Conservation (phyloP, 2,797 vertebrate genomes). For the Etheostoma perlongum region DNA sequence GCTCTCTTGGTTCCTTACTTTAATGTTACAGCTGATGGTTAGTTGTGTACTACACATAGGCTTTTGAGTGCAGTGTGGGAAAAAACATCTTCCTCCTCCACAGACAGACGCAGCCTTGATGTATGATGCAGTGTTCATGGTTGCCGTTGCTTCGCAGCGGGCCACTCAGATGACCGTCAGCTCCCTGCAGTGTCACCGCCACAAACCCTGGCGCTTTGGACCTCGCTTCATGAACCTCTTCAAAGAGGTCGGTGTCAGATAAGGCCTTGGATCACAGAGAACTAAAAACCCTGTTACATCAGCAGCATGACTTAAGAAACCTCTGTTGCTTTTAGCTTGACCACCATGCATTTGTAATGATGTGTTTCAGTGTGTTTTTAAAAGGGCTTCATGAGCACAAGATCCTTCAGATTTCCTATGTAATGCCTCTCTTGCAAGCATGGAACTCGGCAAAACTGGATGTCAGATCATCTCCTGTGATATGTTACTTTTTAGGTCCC, state of each 20-base stretch:
- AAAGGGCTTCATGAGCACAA: not conserved
- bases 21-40: conserved; percentile 3
- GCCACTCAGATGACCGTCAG: conserved; percentile 96
- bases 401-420: not conserved
- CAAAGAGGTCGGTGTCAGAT: conserved; percentile 89
- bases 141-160: conserved; percentile 92
- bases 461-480: conserved; percentile 23
- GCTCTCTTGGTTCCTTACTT: not conserved
- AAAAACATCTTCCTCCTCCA: conserved; percentile 11
- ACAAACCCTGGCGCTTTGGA: conserved; percentile 97
- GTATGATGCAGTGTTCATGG: conserved; percentile 96
- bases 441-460: conserved; percentile 14
- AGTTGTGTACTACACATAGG: not conserved
- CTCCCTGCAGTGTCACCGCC: conserved; percentile 97
- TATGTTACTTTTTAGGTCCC: conserved; percentile 13
- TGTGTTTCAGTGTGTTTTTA: conserved; percentile 6
- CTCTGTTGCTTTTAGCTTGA: conserved; percentile 15
- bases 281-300: conserved; percentile 12
- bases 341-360: conserved; percentile 24
- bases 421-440: conserved; percentile 6
- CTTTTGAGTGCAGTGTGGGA: not conserved
- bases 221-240: conserved; percentile 96
- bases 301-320: not conserved
- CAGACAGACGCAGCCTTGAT: conserved; percentile 97
- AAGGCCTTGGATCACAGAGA: not conserved